Conservation (phyloP, 2,113 vertebrate genomes). For the Hydrochoerus hydrochaeris region DNA sequence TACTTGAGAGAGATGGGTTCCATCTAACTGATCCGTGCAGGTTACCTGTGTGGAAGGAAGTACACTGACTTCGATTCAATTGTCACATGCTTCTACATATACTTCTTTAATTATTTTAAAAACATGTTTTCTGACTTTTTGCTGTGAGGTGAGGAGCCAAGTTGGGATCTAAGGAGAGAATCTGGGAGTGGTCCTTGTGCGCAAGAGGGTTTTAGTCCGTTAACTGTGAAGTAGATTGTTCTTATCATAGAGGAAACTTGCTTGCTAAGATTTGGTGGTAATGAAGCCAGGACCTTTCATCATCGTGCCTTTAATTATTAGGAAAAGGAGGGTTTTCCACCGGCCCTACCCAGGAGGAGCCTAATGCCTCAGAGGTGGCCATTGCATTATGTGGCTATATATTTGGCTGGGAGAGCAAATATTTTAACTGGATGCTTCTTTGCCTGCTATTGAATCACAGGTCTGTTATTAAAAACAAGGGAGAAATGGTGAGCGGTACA, state of each 20-base stretch:
- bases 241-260: background rate
- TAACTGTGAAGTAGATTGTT: background rate
- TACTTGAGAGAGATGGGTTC: background rate
- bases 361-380: background rate
- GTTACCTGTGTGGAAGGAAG: background rate
- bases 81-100: background rate
- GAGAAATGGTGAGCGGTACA: accelerated
- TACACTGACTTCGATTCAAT: background rate
- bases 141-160: background rate
- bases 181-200: background rate
- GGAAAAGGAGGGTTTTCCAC: background rate
- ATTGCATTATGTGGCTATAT: accelerated
- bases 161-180: background rate
- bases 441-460: background rate
- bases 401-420: background rate
- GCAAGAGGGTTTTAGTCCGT: background rate
- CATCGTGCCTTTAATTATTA: background rate
- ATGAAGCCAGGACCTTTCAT: background rate
- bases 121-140: background rate
- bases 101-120: background rate
- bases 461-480: background rate
- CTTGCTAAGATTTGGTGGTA: background rate
- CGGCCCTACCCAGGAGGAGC: background rate
- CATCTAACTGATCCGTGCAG: background rate
- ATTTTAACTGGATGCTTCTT: background rate